Percentiles rank a stretch among this genome's conserved stretches.
phyloP scores from a whole-genome alignment of 2,113 vertebrate genomes.

The Protomyctophum bolini region DNA sequence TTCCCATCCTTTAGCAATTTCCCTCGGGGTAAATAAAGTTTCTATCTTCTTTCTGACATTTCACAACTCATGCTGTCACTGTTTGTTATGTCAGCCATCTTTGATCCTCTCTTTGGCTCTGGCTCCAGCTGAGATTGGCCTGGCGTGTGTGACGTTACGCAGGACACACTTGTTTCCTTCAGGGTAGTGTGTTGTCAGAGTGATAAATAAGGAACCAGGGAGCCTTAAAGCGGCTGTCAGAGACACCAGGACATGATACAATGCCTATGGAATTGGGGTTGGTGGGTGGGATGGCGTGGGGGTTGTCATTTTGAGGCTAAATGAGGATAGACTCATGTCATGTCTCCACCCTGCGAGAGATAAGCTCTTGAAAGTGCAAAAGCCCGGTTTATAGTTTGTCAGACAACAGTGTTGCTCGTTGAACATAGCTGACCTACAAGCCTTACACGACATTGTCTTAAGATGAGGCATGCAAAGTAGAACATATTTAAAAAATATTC shows the following conservation, averaged over 20 bases:
- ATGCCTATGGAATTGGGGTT: slow-evolving; percentile 53
- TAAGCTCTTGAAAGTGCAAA: slow-evolving; percentile 14
- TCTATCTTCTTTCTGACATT: slow-evolving; percentile 17
- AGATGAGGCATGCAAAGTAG: too few relatives aligned
- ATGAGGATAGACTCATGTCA: slow-evolving; percentile 7
- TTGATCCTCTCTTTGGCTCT: slow-evolving; percentile 63
- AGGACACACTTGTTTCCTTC: slow-evolving; percentile 67
- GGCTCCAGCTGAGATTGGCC: slow-evolving; percentile 50
- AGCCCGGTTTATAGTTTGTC: not conserved
- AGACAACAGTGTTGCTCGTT: too few relatives aligned
- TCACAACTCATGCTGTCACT: slow-evolving; percentile 52
- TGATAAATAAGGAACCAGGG: slow-evolving; percentile 63
- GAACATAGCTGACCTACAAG: too few relatives aligned
- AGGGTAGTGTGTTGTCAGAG: slow-evolving; percentile 64
- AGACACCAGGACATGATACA: slow-evolving; percentile 67
- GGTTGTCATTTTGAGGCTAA: slow-evolving; percentile 6
- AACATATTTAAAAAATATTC: not conserved
- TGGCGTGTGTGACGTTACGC: slow-evolving; percentile 64
- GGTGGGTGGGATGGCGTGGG: not conserved
- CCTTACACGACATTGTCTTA: too few relatives aligned
- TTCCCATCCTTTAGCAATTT: slow-evolving; percentile 7
- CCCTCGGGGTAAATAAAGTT: too few relatives aligned
- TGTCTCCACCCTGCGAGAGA: slow-evolving; percentile 4
- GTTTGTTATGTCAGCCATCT: slow-evolving; percentile 40
- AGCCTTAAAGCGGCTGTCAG: slow-evolving; percentile 57